Evolutionary conservation across 37 sponge, comb jelly and placozoan genomes (phyloP).

Genomic region (Beroe forskalii): DNA sequence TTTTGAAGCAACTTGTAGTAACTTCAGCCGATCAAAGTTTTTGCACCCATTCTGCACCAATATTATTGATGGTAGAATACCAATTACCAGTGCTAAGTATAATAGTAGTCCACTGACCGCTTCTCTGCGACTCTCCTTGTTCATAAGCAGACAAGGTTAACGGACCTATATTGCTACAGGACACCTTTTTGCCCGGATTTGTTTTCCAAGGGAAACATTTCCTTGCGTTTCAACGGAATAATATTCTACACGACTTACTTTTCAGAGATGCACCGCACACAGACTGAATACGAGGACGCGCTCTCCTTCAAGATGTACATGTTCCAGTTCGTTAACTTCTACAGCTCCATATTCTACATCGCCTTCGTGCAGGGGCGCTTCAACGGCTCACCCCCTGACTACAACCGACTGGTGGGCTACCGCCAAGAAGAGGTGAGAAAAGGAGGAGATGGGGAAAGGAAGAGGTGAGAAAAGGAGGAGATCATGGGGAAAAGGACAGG

Average conservation of each 20-base stretch:
- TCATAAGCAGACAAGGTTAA: too few species aligned
- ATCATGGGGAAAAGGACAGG: conserved; percentile 62
- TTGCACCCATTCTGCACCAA: too few species aligned
- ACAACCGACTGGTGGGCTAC: conserved; percentile 70
- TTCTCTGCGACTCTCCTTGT: too few species aligned
- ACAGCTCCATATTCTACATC: conserved; percentile 74
- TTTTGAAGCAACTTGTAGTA: too few species aligned
- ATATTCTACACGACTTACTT: neutral
- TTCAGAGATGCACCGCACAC: conserved; percentile 95
- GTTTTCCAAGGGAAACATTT: too few species aligned
- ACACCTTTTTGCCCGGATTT: too few species aligned
- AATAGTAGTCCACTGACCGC: too few species aligned
- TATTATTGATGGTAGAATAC: too few species aligned
- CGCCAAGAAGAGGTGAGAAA: conserved; percentile 85
- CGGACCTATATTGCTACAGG: too few species aligned
- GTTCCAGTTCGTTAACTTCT: conserved; percentile 75
- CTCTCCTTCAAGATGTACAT: conserved; percentile 91
- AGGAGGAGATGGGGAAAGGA: conserved; percentile 12
- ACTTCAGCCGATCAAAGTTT: too few species aligned
- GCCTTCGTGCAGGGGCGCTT: conserved; percentile 74
- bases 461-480: conserved; percentile 66
- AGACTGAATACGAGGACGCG: conserved; percentile 94
- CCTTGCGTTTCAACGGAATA: too few species aligned
- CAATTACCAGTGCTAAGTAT: too few species aligned
- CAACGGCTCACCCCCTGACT: conserved; percentile 82